Evolutionary conservation across 2,888 invertebrate genomes (phyloP).

Genomic region (Pyrgus malvae): DNA sequence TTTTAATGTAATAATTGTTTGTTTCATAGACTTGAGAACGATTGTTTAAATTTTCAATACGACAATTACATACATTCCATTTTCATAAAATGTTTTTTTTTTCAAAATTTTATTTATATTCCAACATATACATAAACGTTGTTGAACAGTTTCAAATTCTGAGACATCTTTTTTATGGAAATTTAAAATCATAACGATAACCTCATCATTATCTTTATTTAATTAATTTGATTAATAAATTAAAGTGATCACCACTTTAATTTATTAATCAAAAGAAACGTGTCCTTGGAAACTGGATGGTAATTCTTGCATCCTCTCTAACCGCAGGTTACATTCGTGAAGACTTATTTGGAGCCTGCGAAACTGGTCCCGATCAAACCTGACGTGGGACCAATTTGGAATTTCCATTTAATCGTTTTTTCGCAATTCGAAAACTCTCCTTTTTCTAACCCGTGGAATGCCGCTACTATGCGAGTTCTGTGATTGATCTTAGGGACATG

Average conservation of each 20-base stretch:
- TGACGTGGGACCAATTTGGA: slow-evolving; percentile 25
- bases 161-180: too few relatives aligned
- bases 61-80: too few relatives aligned
- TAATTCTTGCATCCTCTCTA: slow-evolving; percentile 1
- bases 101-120: too few relatives aligned
- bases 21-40: too few relatives aligned
- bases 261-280: neutral
- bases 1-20: too few relatives aligned
- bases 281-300: slow-evolving; percentile 16
- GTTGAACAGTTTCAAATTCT: too few relatives aligned
- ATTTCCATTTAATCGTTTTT: slow-evolving; percentile 25
- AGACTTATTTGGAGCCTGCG: slow-evolving; percentile 24
- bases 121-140: too few relatives aligned
- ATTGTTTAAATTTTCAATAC: too few relatives aligned
- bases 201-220: too few relatives aligned
- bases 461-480: neutral
- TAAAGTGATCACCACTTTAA: too few relatives aligned
- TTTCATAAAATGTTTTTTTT: too few relatives aligned
- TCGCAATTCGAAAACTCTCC: slow-evolving; percentile 17
- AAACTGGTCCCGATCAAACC: slow-evolving; percentile 21
- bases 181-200: too few relatives aligned
- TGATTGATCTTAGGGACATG: neutral
- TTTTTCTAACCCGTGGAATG: slow-evolving; percentile 9
- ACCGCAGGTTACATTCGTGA: slow-evolving; percentile 17
- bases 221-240: slow-evolving; percentile 6